phyloP scores from a whole-genome alignment of 92 coral and sea anemone genomes.

The Pocillopora meandrina region DNA sequence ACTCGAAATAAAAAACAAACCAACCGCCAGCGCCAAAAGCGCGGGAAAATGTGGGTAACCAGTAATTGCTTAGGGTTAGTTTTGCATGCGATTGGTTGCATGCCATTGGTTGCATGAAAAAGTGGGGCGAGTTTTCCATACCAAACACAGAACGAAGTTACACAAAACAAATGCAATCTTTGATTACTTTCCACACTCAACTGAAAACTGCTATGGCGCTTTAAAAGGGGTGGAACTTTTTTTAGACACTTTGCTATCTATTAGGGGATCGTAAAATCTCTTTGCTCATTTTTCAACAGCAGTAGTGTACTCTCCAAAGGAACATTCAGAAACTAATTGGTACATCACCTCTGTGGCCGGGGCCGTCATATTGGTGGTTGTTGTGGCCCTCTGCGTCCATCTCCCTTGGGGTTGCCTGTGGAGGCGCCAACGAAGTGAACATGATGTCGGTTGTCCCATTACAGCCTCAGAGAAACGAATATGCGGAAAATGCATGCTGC shows the following conservation, averaged over 20 bases:
- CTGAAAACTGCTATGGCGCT: background rate
- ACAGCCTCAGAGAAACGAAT: slow-evolving; percentile 12
- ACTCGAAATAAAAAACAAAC: too few relatives aligned
- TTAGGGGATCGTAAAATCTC: background rate
- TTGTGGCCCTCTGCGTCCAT: slow-evolving; percentile 33
- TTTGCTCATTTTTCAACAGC: slow-evolving; percentile 7
- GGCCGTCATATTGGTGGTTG: slow-evolving; percentile 13
- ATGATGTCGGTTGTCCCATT: slow-evolving; percentile 20
- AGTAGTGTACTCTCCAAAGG: slow-evolving; percentile 1
- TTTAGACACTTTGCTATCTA: background rate
- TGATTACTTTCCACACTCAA: too few relatives aligned
- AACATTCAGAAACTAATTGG: slow-evolving; percentile 13
- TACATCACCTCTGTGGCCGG: slow-evolving; percentile 12
- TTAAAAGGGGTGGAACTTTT: background rate
- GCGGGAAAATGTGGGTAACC: too few relatives aligned
- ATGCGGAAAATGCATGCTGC: slow-evolving; percentile 27
- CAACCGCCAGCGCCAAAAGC: too few relatives aligned
- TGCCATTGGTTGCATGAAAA: too few relatives aligned
- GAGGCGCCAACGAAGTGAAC: slow-evolving; percentile 33
- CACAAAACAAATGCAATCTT: too few relatives aligned
- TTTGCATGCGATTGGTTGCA: too few relatives aligned
- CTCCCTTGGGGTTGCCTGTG: slow-evolving; percentile 43
- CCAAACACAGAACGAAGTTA: too few relatives aligned
- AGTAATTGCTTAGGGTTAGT: too few relatives aligned
- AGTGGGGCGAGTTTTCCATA: too few relatives aligned